Percentiles rank a stretch among this genome's conserved stretches.
Evolutionary conservation across 2,797 vertebrate genomes (phyloP).

Genomic region (Chromobotia macracanthus): DNA sequence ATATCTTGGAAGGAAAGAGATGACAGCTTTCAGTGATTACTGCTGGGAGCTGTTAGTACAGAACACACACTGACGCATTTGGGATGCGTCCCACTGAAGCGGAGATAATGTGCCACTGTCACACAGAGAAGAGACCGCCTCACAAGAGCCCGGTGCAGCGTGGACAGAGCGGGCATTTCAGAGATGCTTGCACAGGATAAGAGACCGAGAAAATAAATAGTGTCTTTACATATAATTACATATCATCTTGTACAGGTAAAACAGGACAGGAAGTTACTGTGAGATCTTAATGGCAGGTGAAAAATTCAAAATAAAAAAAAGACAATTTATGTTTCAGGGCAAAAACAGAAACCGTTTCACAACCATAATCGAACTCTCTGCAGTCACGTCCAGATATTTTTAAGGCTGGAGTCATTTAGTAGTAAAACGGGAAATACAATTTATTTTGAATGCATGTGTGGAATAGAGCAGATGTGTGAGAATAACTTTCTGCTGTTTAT

Average conservation of each 20-base stretch:
- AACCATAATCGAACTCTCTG: background rate
- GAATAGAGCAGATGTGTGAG: no score
- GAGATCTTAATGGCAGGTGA: constrained; percentile 1
- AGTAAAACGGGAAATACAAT: background rate
- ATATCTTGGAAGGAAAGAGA: constrained; percentile 42
- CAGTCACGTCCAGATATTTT: background rate
- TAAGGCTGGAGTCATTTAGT: background rate
- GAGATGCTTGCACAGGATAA: background rate
- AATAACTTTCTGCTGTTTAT: no score
- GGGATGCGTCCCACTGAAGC: constrained; percentile 37
- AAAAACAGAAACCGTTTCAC: background rate
- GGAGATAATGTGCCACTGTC: constrained; percentile 43
- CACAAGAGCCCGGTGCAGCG: constrained; percentile 38
- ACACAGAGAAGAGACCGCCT: constrained; percentile 36
- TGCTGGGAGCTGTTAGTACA: constrained; percentile 47
- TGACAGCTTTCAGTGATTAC: constrained; percentile 58
- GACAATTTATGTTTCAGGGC: constrained; percentile 10
- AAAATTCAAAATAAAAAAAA: constrained; percentile 11
- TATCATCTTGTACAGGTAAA: background rate
- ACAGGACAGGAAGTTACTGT: background rate
- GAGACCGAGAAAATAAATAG: background rate
- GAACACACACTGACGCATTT: constrained; percentile 51
- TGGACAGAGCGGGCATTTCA: constrained; percentile 8
- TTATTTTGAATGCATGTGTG: background rate
- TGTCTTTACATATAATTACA: no score